Evolutionary conservation across 2,888 invertebrate genomes (phyloP), one percentile per base, ranked within the genome.

Genomic region (Xylocampa areola): DNA sequence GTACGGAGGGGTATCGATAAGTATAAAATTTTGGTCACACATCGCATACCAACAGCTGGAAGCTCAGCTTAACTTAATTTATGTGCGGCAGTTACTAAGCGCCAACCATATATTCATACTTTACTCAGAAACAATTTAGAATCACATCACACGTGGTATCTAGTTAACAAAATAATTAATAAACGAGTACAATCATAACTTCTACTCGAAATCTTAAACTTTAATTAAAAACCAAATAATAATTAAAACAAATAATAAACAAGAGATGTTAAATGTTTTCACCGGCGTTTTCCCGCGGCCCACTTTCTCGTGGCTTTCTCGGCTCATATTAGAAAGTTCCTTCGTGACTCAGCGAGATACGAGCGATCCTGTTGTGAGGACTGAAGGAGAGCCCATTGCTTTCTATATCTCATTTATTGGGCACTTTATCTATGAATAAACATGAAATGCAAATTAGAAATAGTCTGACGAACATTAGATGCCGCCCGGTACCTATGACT

Each of bases 241-340:
- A n/a, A 39, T 17, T 13, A 43, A 47, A 41, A 16, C 17, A 44
- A 37, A 40, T 25, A 53, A 33, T 30, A 61, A 55, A 50, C 33
- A 49, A 63, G 47, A 60, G 25, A 40, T 52, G 43, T 57, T 13
- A 57, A 65, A 72, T 66, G 58, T 82, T 84, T 85, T 84, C 77
- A 80, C 81, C 73, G 74, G 77, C 66, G 77, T 82, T 88, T 86
- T 84, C 84, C 79, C 79, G 67, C 80, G 90, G 59, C 88, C 81
- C 73, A 87, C 92, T 92, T 92, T 92, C 93, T 75, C 84, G 76
- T 64, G 64, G 87, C 92, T 92, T 92, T 92, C 92, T 85, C 89
- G 71, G 59, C 74, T 77, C 78, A 73, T 84, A 86, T 90, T 92
- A 92, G 92, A 92, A 92, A 92, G 92, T 89, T 66, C 76, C 77